A percentile compares a stretch with the other conserved stretches of the same genome.
Conservation (phyloP, 53 echinoderm and acorn worm species). For the Paracentrotus lividus region DNA sequence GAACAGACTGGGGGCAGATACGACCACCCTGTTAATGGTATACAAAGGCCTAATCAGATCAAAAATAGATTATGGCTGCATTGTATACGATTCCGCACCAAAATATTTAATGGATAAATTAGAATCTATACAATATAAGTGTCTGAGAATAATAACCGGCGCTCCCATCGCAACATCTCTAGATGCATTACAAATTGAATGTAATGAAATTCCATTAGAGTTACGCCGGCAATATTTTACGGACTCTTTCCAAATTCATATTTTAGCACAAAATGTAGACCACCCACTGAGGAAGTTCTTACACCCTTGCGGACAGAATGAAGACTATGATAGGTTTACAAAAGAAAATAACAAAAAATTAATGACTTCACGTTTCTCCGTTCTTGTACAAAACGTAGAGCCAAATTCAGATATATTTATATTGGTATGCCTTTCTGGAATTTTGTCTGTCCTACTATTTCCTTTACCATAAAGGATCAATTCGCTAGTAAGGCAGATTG, state of each 20-base stretch:
- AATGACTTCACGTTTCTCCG: no score
- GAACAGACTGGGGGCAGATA: constrained; percentile 23
- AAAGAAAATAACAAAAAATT: not conserved
- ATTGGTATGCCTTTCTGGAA: not conserved
- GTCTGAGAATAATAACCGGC: constrained; percentile 16
- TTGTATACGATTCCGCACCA: not conserved
- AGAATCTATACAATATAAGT: not conserved
- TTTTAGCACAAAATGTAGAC: not conserved
- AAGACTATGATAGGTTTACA: not conserved
- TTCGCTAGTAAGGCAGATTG: not conserved
- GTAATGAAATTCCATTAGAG: no score
- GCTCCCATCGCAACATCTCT: not conserved
- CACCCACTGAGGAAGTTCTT: not conserved
- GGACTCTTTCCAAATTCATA: not conserved
- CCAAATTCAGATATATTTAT: not conserved
- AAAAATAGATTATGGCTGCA: constrained; percentile 1
- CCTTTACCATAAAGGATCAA: no score
- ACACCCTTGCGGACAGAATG: constrained; percentile 29
- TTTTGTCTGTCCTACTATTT: no score
- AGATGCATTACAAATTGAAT: not conserved
- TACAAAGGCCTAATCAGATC: constrained; percentile 34
- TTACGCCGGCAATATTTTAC: constrained; percentile 10
- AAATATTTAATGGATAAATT: not conserved
- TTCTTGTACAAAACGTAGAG: no score
- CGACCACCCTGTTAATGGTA: constrained; percentile 24